Evolutionary conservation across 2,113 vertebrate genomes (phyloP), one percentile per base, ranked within the genome.

Genomic region (Peucedramus taeniatus): DNA sequence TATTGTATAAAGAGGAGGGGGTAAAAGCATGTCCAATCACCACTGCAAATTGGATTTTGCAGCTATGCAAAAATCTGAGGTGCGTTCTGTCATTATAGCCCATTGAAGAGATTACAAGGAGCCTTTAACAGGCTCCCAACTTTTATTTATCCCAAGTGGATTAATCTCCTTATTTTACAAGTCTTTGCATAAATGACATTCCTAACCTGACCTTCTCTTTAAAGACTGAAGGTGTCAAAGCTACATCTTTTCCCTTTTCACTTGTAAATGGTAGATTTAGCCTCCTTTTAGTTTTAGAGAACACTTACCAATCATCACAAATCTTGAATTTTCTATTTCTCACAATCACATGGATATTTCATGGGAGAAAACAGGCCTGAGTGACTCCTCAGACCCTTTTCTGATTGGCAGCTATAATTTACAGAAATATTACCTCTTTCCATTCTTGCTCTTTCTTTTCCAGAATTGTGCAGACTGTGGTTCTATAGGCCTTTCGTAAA

Each of bases 361-460:
- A 30, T 7, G 10, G 5, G 23, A 75, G 15, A 91, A 63, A 69
- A 68, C 5, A 60, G 3, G 4, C 13, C 15, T 4, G 2, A 57
- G 7, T 37, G 33, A 65, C 27, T 80, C 69, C n/a, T 56, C 63
- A 72, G 80, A 72, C 20, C 8, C 24, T 91, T 37, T 85, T 54
- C 64, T 51, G 16, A 26, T 3, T 33, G 26, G 23, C 49, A 92
- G 17, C 72, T 78, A 17, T 0, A 68, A 50, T 24, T 65, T 51
- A 49, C 22, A 92, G 71, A 90, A 92, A 39, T 15, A 97, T 92
- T 98, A 99, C 99, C 98, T 98, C 98, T 88, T 97, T 97, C 98
- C 98, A 98, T 21, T 98, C 97, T 65, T 9, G 96, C 66, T 97
- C 98, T 23, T 97, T 89, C 90, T 97, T 98, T 87, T 98, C 94